These are phyloP conservation scores for Euzophera pinguis DNA, from an alignment of 2,888 invertebrate species.

Conservation along the genomic window DNA sequence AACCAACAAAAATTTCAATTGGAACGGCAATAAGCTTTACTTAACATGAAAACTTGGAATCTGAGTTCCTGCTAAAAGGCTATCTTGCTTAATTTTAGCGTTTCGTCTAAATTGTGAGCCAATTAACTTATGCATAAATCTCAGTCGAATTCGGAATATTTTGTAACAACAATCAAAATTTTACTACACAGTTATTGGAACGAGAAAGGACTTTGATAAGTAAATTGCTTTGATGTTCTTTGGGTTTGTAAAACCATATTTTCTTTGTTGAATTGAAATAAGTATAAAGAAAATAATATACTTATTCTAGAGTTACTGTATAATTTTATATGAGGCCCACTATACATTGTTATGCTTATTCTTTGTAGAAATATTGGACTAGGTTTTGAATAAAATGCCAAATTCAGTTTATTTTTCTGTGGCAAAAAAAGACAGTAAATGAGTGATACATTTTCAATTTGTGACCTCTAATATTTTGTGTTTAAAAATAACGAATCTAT, in stretches of 20 bases:
- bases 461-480: no score
- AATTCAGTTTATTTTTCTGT: no score
- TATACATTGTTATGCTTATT: no score
- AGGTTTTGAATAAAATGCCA: no score
- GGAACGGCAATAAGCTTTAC: background rate
- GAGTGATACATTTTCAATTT: no score
- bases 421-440: no score
- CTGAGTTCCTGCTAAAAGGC: background rate
- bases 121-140: constrained; percentile 3
- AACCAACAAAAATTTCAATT: background rate
- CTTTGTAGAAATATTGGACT: no score
- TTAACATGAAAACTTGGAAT: constrained; percentile 1
- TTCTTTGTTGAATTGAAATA: background rate
- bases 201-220: constrained; percentile 6
- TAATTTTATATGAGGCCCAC: no score
- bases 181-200: constrained; percentile 16
- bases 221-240: background rate
- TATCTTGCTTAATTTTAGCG: background rate
- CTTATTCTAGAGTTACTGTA: no score
- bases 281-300: background rate
- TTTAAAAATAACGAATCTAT: no score
- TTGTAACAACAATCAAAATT: constrained; percentile 14
- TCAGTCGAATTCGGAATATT: background rate
- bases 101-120: constrained; percentile 8
- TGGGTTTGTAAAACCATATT: background rate